Percentiles rank a stretch among this genome's conserved stretches.
phyloP scores from a whole-genome alignment of 2,113 vertebrate genomes.

The Sylvia atricapilla region DNA sequence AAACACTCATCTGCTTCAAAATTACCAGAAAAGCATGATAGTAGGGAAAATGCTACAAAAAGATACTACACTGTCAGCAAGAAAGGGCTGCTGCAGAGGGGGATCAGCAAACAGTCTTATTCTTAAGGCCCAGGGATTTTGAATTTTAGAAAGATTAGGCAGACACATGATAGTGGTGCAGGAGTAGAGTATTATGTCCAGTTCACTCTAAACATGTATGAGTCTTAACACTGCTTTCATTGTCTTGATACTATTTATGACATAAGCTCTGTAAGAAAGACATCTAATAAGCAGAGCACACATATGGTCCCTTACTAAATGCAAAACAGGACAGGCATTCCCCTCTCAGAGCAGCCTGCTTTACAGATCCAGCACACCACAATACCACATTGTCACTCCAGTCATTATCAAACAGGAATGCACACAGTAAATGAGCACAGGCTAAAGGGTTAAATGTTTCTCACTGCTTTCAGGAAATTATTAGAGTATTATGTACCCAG shows the following conservation, averaged over 20 bases:
- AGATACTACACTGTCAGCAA: neutral
- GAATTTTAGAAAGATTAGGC: neutral
- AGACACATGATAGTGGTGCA: neutral
- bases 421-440: neutral
- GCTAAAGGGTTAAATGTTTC: slow-evolving; percentile 29
- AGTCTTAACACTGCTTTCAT: neutral
- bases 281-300: neutral
- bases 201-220: neutral
- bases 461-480: slow-evolving; percentile 54
- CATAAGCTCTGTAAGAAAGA: neutral
- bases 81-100: neutral
- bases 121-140: neutral
- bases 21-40: neutral
- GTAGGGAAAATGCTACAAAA: neutral
- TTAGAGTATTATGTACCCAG: slow-evolving; percentile 45
- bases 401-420: neutral
- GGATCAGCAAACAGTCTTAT: neutral
- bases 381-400: neutral
- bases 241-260: neutral
- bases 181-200: neutral
- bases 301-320: neutral
- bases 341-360: neutral
- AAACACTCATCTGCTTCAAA: neutral
- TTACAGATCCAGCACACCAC: neutral
- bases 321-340: neutral